Evolutionary conservation across 1,140 invertebrate species (phyloP).

Genomic region (Globodera rostochiensis): DNA sequence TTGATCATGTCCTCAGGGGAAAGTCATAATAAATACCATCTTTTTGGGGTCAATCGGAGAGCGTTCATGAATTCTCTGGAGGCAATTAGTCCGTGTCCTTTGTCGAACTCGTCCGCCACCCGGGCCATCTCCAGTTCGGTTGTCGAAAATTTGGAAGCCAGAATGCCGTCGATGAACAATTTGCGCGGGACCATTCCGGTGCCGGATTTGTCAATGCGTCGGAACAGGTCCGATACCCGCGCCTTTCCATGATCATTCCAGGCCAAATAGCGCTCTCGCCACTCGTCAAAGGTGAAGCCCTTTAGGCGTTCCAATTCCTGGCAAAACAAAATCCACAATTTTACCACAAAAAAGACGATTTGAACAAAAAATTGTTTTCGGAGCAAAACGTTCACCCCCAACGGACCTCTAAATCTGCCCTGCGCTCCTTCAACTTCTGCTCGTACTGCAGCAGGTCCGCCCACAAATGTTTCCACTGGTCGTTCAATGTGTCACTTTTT

Average conservation of each 20-base stretch:
- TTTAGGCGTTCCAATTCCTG: constrained; percentile 77
- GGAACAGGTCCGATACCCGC: constrained; percentile 92
- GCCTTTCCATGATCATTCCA: constrained; percentile 99
- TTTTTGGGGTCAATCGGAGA: constrained; percentile 72
- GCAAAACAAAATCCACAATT: no score
- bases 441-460: constrained; percentile 34
- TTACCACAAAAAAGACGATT: no score
- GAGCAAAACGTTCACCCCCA: constrained; percentile 80
- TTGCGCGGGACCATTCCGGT: constrained; percentile 92
- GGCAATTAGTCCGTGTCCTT: constrained; percentile 90
- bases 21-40: constrained; percentile 37
- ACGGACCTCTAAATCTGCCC: constrained; percentile 56
- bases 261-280: constrained; percentile 95
- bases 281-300: constrained; percentile 99
- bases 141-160: constrained; percentile 97
- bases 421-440: constrained; percentile 39
- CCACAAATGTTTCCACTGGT: constrained; percentile 93
- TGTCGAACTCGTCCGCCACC: constrained; percentile 95
- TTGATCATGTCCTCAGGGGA: not conserved
- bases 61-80: constrained; percentile 99
- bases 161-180: constrained; percentile 97
- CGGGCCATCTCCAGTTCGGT: constrained; percentile 95
- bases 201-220: constrained; percentile 96
- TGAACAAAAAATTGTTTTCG: no score
- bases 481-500: constrained; percentile 75